Evolutionary conservation across 2,888 invertebrate species (phyloP).

Genomic region (Tetheella fluctuosa): DNA sequence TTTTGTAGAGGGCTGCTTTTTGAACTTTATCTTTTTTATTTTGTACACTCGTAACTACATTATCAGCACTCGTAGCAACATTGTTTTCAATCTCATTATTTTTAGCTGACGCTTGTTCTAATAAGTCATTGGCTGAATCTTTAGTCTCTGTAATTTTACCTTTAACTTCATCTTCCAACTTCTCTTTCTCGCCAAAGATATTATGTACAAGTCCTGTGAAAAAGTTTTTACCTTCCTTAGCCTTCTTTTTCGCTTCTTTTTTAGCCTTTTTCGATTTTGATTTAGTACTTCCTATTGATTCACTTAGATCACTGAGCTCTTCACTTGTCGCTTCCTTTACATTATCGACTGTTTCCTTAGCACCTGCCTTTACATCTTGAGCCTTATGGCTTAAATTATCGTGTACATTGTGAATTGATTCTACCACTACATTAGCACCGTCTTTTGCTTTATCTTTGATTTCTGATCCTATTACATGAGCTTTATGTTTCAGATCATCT

Average conservation of each 20-base stretch:
- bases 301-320: slow-evolving; percentile 58
- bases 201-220: slow-evolving; percentile 75
- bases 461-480: slow-evolving; percentile 52
- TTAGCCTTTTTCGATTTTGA: slow-evolving; percentile 57
- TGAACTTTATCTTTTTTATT: slow-evolving; percentile 51
- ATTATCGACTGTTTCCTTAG: slow-evolving; percentile 54
- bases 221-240: slow-evolving; percentile 75
- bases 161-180: slow-evolving; percentile 72
- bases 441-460: slow-evolving; percentile 62
- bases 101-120: slow-evolving; percentile 61
- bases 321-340: slow-evolving; percentile 56
- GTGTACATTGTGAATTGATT: slow-evolving; percentile 50
- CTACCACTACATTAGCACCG: slow-evolving; percentile 57
- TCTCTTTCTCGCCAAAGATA: slow-evolving; percentile 77
- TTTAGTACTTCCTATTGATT: slow-evolving; percentile 60
- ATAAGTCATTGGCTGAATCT: slow-evolving; percentile 61
- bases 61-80: slow-evolving; percentile 47
- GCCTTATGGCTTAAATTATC: slow-evolving; percentile 55
- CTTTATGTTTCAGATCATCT: slow-evolving; percentile 52
- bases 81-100: slow-evolving; percentile 62
- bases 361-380: slow-evolving; percentile 54
- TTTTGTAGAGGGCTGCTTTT: slow-evolving; percentile 43
- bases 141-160: slow-evolving; percentile 67
- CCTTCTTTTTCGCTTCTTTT: slow-evolving; percentile 55
- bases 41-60: slow-evolving; percentile 43